Percentiles rank a stretch among this genome's conserved stretches.
Evolutionary conservation across 1,140 invertebrate genomes (phyloP).

Genomic region (Melanaphis sacchari): DNA sequence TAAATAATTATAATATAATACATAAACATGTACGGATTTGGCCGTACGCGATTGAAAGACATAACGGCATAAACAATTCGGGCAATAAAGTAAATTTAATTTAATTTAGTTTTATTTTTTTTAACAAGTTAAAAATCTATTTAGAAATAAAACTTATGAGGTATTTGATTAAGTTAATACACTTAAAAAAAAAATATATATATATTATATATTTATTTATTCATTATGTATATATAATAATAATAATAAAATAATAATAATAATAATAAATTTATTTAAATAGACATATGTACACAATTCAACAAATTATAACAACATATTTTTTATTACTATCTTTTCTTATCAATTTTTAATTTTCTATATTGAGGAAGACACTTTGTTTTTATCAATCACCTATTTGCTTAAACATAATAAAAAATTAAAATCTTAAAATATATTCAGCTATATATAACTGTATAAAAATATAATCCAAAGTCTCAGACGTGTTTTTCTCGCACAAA

Average conservation of each 20-base stretch:
- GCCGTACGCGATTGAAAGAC: conserved; percentile 49
- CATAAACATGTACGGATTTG: not conserved
- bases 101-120: not conserved
- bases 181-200: not conserved
- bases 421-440: conserved; percentile 31
- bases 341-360: conserved; percentile 44
- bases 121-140: not conserved
- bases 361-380: conserved; percentile 48
- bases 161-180: conserved; percentile 53
- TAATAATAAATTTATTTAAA: conserved; percentile 55
- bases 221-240: conserved; percentile 16
- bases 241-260: conserved; percentile 29
- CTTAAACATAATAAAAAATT: conserved; percentile 51
- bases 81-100: conserved; percentile 13
- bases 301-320: conserved; percentile 54
- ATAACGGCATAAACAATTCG: conserved; percentile 25
- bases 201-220: not conserved
- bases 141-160: conserved; percentile 50
- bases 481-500: conserved; percentile 32
- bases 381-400: conserved; percentile 56
- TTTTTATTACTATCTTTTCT: conserved; percentile 16
- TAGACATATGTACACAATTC: conserved; percentile 47
- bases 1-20: not conserved
- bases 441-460: conserved; percentile 49
- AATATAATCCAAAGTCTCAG: conserved; percentile 51